Percentiles rank a stretch among this genome's conserved stretches.
phyloP scores from a whole-genome alignment of 2,797 vertebrate species.

The Borostomias antarcticus region DNA sequence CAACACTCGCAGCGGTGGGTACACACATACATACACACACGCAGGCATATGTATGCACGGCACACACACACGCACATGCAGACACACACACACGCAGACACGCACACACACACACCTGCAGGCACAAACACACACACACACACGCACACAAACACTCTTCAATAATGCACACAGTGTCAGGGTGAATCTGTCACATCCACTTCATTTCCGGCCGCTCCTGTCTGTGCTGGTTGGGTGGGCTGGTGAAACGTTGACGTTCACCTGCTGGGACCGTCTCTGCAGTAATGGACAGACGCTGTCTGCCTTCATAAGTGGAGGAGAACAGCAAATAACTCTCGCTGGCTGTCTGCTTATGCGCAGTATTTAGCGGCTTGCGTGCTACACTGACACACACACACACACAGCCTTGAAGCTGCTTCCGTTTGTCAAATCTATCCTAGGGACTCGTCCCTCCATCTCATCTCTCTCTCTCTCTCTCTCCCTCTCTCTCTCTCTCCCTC shows the following conservation, averaged over 20 bases:
- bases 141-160: neutral
- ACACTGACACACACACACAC: neutral
- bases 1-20: slow-evolving; percentile 93
- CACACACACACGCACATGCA: neutral
- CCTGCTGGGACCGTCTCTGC: slow-evolving; percentile 41
- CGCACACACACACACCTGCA: neutral
- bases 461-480: neutral
- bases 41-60: too few relatives aligned
- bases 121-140: neutral
- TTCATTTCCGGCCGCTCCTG: slow-evolving; percentile 27
- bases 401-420: too few relatives aligned
- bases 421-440: too few relatives aligned
- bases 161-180: neutral
- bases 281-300: slow-evolving; percentile 29
- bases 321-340: slow-evolving; percentile 5
- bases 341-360: neutral
- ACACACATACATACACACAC: neutral
- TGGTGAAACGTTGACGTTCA: slow-evolving; percentile 32
- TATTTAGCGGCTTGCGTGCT: neutral
- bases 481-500: neutral
- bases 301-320: slow-evolving; percentile 3
- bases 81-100: neutral
- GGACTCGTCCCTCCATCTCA: neutral
- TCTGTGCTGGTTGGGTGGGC: slow-evolving; percentile 16
- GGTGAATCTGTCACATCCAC: neutral